Percentiles rank a stretch among this genome's conserved stretches.
phyloP scores from a whole-genome alignment of 1,140 invertebrate genomes.

The Papilio polytes region DNA sequence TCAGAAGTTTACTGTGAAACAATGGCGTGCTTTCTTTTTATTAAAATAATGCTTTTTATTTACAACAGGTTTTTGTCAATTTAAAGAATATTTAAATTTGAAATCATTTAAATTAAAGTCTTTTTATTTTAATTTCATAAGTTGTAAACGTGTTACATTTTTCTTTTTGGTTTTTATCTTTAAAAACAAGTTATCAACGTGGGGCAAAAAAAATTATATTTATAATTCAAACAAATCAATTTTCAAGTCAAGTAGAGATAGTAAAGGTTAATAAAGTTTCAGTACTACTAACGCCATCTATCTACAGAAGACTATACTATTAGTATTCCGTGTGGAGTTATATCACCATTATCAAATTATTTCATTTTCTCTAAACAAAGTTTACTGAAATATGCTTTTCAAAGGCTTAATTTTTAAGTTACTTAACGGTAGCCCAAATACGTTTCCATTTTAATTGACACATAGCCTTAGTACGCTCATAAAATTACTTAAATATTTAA shows the following conservation, averaged over 20 bases:
- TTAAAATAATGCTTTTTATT: background rate
- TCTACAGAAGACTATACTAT: background rate
- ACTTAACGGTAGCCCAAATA: background rate
- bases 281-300: constrained; percentile 9
- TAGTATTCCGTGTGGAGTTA: background rate
- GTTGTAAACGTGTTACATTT: background rate
- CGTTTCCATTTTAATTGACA: background rate
- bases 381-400: background rate
- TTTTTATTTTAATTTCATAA: too few relatives aligned
- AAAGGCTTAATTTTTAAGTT: background rate
- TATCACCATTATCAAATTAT: background rate
- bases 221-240: background rate
- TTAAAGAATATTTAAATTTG: background rate
- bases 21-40: constrained; percentile 29
- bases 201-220: background rate
- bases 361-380: background rate
- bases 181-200: background rate
- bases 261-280: background rate
- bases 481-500: background rate
- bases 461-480: background rate
- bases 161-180: background rate
- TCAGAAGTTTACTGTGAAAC: constrained; percentile 50
- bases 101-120: background rate
- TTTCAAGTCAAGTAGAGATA: background rate
- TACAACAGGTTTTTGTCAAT: background rate